Evolutionary conservation across 64 coral and sea anemone species (phyloP).

Genomic region (Montipora sp.): DNA sequence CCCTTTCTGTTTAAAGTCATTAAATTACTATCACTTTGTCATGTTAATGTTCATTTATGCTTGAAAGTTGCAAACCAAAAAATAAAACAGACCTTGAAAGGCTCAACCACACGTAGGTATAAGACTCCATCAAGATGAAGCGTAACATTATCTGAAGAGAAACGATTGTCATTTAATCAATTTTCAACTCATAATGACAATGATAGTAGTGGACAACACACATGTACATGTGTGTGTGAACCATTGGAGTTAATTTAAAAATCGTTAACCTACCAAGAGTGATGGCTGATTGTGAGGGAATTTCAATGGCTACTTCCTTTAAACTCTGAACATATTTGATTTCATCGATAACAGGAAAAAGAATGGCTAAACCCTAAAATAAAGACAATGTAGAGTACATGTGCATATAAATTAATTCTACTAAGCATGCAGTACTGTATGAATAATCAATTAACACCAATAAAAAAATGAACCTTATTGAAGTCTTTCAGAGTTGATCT

Average conservation of each 20-base stretch:
- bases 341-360: slow-evolving; percentile 90
- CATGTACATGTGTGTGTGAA: too few relatives aligned
- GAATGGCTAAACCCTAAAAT: slow-evolving; percentile 80
- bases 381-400: neutral
- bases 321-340: slow-evolving; percentile 96
- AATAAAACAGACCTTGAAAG: slow-evolving; percentile 75
- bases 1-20: too few relatives aligned
- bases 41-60: too few relatives aligned
- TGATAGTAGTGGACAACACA: too few relatives aligned
- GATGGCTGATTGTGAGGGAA: slow-evolving; percentile 93
- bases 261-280: slow-evolving; percentile 67
- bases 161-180: neutral
- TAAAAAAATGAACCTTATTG: too few relatives aligned
- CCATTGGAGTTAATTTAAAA: too few relatives aligned
- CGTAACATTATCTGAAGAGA: slow-evolving; percentile 80
- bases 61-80: neutral
- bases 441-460: too few relatives aligned
- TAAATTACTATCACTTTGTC: too few relatives aligned
- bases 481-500: too few relatives aligned
- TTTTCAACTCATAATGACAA: neutral
- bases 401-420: neutral
- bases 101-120: slow-evolving; percentile 88
- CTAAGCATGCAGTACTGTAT: too few relatives aligned
- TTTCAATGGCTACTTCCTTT: slow-evolving; percentile 92
- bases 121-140: slow-evolving; percentile 94